phyloP scores from a whole-genome alignment of 1,140 invertebrate species.

The Panulirus ornatus region DNA sequence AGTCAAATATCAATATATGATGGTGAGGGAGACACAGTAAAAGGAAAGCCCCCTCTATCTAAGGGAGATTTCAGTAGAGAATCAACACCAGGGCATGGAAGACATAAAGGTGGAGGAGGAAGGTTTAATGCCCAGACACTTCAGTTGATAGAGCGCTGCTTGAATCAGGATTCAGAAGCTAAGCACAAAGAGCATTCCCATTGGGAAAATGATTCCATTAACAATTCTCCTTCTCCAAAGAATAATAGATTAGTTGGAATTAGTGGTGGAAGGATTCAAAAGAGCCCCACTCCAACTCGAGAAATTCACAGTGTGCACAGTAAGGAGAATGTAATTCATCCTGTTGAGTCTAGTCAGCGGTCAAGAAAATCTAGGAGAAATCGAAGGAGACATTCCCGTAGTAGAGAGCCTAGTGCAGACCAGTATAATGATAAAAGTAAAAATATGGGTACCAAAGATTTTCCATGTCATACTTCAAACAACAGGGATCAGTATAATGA shows the following conservation, averaged over 20 bases:
- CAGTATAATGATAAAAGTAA: constrained; percentile 22
- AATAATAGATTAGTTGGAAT: background rate
- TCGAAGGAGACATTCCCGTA: constrained; percentile 58
- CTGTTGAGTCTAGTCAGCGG: constrained; percentile 54
- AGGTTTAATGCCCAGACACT: constrained; percentile 49
- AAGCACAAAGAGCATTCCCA: constrained; percentile 17
- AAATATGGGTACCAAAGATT: constrained; percentile 36
- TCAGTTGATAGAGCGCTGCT: constrained; percentile 70
- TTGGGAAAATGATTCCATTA: constrained; percentile 31
- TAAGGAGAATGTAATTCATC: constrained; percentile 73
- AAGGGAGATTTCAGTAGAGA: constrained; percentile 63
- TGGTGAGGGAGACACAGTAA: constrained; percentile 57
- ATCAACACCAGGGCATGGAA: constrained; percentile 38
- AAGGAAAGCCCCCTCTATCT: constrained; percentile 47
- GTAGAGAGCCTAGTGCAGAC: constrained; percentile 58
- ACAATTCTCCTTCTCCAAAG: constrained; percentile 34
- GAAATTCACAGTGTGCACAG: constrained; percentile 73
- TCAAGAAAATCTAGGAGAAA: constrained; percentile 52
- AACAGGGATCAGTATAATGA: constrained; percentile 29
- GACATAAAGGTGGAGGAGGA: constrained; percentile 37
- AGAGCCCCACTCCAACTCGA: constrained; percentile 67
- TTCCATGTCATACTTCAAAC: constrained; percentile 2
- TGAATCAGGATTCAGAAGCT: constrained; percentile 67
- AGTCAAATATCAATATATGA: constrained; percentile 70
- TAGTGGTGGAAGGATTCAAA: constrained; percentile 27